phyloP scores from a whole-genome alignment of 2,113 vertebrate genomes.

The Pimephales promelas region DNA sequence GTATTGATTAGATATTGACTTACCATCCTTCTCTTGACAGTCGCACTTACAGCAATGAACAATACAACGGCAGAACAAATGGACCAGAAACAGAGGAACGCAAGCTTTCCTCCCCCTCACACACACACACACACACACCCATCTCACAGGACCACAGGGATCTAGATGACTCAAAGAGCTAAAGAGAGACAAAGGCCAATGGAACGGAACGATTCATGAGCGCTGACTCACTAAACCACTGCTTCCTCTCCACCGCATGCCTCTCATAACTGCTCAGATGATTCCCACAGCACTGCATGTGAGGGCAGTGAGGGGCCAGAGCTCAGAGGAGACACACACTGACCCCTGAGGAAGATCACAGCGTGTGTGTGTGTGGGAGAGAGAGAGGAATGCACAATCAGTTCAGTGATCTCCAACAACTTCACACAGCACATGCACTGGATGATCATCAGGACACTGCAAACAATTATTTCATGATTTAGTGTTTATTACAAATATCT shows the following conservation, averaged over 20 bases:
- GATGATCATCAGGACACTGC: background rate
- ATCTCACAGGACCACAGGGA: conserved; percentile 60
- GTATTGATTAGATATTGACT: conserved; percentile 55
- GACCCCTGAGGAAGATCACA: conserved; percentile 11
- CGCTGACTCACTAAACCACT: conserved; percentile 74
- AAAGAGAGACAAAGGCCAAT: conserved; percentile 62
- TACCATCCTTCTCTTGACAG: conserved; percentile 50
- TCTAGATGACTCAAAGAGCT: conserved; percentile 63
- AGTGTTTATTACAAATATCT: background rate
- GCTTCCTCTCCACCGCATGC: conserved; percentile 77
- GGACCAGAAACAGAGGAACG: conserved; percentile 51
- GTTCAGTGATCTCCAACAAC: background rate
- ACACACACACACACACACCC: conserved; percentile 48
- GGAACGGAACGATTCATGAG: conserved; percentile 69
- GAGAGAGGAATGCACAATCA: background rate
- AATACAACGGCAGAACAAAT: conserved; percentile 37
- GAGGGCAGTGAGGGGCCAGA: conserved; percentile 56
- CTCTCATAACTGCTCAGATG: conserved; percentile 76
- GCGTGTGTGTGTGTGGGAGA: background rate
- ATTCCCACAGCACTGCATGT: conserved; percentile 76
- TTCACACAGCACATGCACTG: background rate
- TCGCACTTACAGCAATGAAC: conserved; percentile 19
- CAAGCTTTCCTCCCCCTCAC: conserved; percentile 43
- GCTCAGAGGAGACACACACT: conserved; percentile 9
- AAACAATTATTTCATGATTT: background rate